Base-by-base conservation (phyloP, 2,797 vertebrate species). In the Capromys pilorides region DNA sequence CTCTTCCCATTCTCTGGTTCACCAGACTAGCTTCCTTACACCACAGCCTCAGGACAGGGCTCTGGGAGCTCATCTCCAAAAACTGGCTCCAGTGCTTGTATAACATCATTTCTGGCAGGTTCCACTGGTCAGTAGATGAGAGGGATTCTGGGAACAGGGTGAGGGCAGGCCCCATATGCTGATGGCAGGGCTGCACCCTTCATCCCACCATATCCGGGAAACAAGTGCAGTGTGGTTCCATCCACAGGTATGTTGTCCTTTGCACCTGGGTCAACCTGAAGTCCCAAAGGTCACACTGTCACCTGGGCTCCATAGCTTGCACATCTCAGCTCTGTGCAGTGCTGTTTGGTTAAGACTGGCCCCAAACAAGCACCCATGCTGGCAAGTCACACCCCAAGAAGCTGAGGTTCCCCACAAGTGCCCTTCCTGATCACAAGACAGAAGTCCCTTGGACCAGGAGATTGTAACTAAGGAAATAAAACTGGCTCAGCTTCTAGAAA, bases 171-270 rank as follows among this genome's bases (percentile, higher is more conserved):
- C 0, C 39, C n/a, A 26, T 10, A 67, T 54, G 24, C 26, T 14
- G 33, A n/a, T 2, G 78, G 28, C 0, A 10, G 41, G n/a, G 24
- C 51, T 31, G 1, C 16, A 19, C 41, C 36, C 36, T 45, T 13
- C 13, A 1, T 0, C 57, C 45, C 2, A 22, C 22, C 19, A 51
- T 28, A 18, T 8, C 49, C 21, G 26, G 9, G 31, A 3, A 3
- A 4, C 2, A 16, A 6, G 59, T 0, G 4, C 2, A 21, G 41
- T 21, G 0, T 2, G 16, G 59, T 6, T 1, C 18, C 22, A 1
- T 33, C 26, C 69, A 39, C 28, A 16, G 10, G 0, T 22, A 10
- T 49, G 61, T 13, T 12, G 64, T 31, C 26, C 75, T 80, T 13
- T 26, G 28, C 6, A n/a, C 28, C 24, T 2, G 31, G 26, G n/a